Conservation (phyloP, 2,888 invertebrate species). For the Tortrix viridana region DNA sequence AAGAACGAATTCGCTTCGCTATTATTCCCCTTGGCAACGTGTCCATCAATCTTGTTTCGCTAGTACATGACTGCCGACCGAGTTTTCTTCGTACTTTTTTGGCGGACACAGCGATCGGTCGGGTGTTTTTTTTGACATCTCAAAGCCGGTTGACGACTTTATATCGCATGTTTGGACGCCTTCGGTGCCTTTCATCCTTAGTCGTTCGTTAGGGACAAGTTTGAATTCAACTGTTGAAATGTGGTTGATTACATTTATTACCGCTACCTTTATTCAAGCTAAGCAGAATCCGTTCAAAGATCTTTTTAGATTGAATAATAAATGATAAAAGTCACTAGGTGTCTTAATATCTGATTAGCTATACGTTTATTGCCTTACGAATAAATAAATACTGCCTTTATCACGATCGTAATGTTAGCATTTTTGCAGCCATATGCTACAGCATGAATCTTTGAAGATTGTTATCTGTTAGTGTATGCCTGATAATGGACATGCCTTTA, state of each 20-base stretch:
- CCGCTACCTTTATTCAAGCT: no score
- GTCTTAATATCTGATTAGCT: no score
- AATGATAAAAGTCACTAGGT: no score
- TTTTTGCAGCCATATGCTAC: background rate
- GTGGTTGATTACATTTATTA: no score
- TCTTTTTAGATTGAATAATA: no score
- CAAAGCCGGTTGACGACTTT: slow-evolving; percentile 49
- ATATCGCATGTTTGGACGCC: slow-evolving; percentile 37
- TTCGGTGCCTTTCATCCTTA: slow-evolving; percentile 14
- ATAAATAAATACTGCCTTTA: background rate
- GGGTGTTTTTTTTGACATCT: slow-evolving; percentile 50
- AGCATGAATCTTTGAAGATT: slow-evolving; percentile 4
- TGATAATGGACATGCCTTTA: background rate
- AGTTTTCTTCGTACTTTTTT: slow-evolving; percentile 57
- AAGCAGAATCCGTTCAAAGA: no score
- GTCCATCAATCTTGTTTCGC: slow-evolving; percentile 51
- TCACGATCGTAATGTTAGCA: background rate
- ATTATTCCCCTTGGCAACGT: slow-evolving; percentile 54
- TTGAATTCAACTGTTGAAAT: slow-evolving; percentile 24
- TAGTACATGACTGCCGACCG: slow-evolving; percentile 51
- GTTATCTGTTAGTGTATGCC: slow-evolving; percentile 4
- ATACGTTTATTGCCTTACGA: no score
- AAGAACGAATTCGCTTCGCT: slow-evolving; percentile 48
- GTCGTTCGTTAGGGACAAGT: slow-evolving; percentile 7
- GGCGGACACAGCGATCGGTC: slow-evolving; percentile 45